Evolutionary conservation across 2,113 vertebrate genomes (phyloP).

Genomic region (Pedionomus torquatus): DNA sequence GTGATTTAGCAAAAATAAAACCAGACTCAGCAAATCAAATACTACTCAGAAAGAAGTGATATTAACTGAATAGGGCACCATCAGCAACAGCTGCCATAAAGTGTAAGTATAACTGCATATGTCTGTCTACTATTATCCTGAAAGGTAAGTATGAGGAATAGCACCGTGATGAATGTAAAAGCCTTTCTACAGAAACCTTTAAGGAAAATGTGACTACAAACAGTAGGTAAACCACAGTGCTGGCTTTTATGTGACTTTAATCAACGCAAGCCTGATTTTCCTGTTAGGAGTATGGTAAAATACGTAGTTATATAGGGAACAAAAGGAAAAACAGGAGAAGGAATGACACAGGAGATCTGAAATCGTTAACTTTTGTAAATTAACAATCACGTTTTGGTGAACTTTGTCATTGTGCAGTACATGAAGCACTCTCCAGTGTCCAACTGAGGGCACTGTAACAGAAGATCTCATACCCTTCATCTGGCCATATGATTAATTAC

Average conservation of each 20-base stretch:
- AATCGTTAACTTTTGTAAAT: neutral
- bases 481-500: neutral
- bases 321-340: neutral
- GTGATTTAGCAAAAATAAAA: conserved; percentile 10
- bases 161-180: neutral
- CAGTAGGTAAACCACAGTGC: neutral
- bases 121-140: neutral
- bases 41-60: neutral
- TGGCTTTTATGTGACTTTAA: neutral
- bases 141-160: neutral
- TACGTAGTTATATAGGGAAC: neutral
- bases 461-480: neutral
- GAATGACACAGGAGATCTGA: neutral
- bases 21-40: neutral
- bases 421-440: neutral
- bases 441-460: neutral
- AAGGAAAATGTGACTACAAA: neutral
- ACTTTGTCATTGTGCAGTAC: neutral
- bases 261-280: neutral
- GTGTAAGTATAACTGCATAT: neutral
- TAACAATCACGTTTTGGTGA: neutral
- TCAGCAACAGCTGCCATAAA: neutral
- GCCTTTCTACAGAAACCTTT: neutral
- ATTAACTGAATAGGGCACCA: conserved; percentile 2
- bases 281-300: neutral